Base-by-base conservation (phyloP, 2,797 vertebrate genomes). In the Garrulus glandarius region DNA sequence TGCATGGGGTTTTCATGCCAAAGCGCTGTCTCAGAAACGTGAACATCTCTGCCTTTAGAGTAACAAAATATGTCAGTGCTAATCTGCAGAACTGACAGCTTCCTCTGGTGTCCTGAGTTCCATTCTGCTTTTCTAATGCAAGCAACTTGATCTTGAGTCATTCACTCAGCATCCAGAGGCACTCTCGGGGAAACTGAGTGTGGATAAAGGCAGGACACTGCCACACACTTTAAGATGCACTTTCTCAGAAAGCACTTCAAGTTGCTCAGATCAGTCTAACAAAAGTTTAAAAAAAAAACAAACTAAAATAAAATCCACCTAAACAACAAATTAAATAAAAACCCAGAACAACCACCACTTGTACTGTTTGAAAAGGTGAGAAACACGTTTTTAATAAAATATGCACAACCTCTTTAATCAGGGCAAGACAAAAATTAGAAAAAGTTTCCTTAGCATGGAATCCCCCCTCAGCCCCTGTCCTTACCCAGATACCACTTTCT, bases 401-500 rank as follows among this genome's bases (percentile, higher is more conserved):
- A 15, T 39, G 22, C 67, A 56, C 15, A 43, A 52, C 19, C 6
- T 69, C 68, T 77, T 77, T 30, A 15, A 77, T 34, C 13, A 27
- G 68, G n/a, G 21, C 36, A 85, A 84, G 34, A 16, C 13, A 49
- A 78, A 85, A 84, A 49, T 4, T 3, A 82, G 57, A 84, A 84
- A 32, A n/a, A 0, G 0, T 24, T 76, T 72, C 52, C 21, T 53
- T 50, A 15, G 16, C 52, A n/a, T 3, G 3, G 44, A 89, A 78
- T 7, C 4, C 46, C 4, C 46, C 39, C 44, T 56, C 34, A 61
- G 34, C 43, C 15, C 15, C 32, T n/a, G 16, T 34, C 47, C 97
- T 95, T 97, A 98, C 98, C 97, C 46, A 21, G 59, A 39, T 44
- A 96, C 76, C 92, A 96, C 65, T 78, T 98, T 98, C 55, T 97